Percentiles rank a stretch among this genome's conserved stretches.
These are phyloP conservation scores for Chaetophractus vellerosus DNA, from an alignment of 2,797 vertebrate genomes.

Conservation along the genomic window DNA sequence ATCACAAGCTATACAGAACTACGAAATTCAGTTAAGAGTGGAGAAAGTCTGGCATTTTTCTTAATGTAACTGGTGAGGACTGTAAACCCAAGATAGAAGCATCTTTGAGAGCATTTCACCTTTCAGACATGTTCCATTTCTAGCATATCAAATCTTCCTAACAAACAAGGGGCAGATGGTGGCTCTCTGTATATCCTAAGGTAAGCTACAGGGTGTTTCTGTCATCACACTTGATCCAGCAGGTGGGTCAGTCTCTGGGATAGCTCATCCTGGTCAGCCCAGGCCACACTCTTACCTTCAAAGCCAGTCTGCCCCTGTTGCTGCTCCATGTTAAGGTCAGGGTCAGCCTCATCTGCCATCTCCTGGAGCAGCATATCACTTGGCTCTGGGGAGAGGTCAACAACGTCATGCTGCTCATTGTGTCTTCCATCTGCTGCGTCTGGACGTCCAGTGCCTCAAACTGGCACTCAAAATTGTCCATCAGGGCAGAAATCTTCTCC, in stretches of 20 bases:
- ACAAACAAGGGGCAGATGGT: background rate
- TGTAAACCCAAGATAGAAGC: constrained; percentile 76
- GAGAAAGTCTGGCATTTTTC: too few species aligned
- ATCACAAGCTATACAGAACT: constrained; percentile 83
- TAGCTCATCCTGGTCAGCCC: constrained; percentile 95
- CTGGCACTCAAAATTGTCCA: too few species aligned
- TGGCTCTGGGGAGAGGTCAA: too few species aligned
- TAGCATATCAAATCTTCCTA: background rate
- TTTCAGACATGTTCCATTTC: constrained; percentile 35
- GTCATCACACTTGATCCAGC: constrained; percentile 90
- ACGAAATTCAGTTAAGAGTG: constrained; percentile 70
- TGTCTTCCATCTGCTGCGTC: too few species aligned
- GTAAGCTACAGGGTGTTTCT: background rate
- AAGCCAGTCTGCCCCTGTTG: constrained; percentile 97
- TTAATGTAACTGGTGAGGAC: too few species aligned
- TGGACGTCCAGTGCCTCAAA: too few species aligned
- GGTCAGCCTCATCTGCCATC: constrained; percentile 89
- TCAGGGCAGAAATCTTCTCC: too few species aligned
- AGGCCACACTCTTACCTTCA: constrained; percentile 96
- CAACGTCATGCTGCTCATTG: too few species aligned
- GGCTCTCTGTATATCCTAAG: constrained; percentile 12
- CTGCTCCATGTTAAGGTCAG: constrained; percentile 99
- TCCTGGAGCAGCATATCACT: too few species aligned
- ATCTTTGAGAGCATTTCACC: constrained; percentile 77
- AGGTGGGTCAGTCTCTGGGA: constrained; percentile 92